A percentile compares a stretch with the other conserved stretches of the same genome.
Evolutionary conservation across 2,113 vertebrate genomes (phyloP).

Genomic region (Oenanthe melanoleuca): DNA sequence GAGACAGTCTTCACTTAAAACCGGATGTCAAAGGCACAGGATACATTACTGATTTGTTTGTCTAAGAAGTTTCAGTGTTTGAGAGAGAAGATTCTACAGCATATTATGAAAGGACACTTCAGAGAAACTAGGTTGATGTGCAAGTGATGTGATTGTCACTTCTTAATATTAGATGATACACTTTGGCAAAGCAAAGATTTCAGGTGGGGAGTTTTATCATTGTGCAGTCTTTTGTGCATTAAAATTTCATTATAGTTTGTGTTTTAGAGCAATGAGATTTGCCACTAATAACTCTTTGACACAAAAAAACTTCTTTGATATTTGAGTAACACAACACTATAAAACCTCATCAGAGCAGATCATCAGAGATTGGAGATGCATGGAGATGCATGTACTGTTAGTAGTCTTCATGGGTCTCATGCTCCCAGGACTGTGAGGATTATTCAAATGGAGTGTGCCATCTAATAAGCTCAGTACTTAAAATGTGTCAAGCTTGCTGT

Average conservation of each 20-base stretch:
- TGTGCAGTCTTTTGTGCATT: not conserved
- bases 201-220: not conserved
- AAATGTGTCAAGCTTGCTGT: not conserved
- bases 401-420: not conserved
- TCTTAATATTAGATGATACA: conserved; percentile 2
- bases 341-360: not conserved
- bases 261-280: not conserved
- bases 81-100: not conserved
- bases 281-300: not conserved
- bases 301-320: not conserved
- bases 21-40: not conserved
- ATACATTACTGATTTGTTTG: not conserved
- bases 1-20: not conserved
- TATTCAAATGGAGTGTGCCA: not conserved
- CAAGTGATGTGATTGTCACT: not conserved
- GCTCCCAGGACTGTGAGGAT: not conserved
- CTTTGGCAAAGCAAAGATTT: not conserved
- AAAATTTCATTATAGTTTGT: not conserved
- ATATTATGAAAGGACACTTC: not conserved
- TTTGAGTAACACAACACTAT: not conserved
- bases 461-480: not conserved
- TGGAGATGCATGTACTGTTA: not conserved
- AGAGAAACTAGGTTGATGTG: not conserved
- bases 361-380: not conserved
- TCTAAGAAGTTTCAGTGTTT: not conserved